Evolutionary conservation across 2,797 vertebrate species (phyloP).

Genomic region (Lacerta viridis): DNA sequence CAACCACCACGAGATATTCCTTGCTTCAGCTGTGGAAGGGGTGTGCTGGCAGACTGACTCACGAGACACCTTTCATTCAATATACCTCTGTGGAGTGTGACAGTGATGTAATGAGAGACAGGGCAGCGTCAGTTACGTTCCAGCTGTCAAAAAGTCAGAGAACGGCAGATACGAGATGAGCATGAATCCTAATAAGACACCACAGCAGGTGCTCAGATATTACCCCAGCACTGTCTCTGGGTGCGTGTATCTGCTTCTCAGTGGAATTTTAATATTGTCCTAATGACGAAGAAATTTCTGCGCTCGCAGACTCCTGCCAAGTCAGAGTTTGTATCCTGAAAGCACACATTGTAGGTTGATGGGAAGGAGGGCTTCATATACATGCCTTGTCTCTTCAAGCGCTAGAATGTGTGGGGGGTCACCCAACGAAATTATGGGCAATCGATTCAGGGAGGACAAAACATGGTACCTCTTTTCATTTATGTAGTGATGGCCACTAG

Average conservation of each 20-base stretch:
- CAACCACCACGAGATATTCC: conserved; percentile 37
- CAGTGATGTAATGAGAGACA: conserved; percentile 56
- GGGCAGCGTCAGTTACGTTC: conserved; percentile 72
- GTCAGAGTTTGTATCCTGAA: conserved; percentile 63
- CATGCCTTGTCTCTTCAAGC: neutral
- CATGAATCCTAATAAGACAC: conserved; percentile 70
- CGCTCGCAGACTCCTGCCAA: conserved; percentile 64
- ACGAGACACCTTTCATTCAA: conserved; percentile 30
- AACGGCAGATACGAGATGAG: conserved; percentile 61
- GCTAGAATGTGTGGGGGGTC: neutral
- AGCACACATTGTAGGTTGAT: conserved; percentile 46
- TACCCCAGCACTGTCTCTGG: conserved; percentile 49
- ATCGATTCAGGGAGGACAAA: neutral
- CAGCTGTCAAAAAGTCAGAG: conserved; percentile 76
- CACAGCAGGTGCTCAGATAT: conserved; percentile 60
- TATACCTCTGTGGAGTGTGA: conserved; percentile 36
- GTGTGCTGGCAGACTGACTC: conserved; percentile 40
- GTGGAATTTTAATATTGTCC: conserved; percentile 70
- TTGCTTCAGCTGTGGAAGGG: conserved; percentile 30
- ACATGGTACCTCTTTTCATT: neutral
- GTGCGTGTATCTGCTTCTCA: conserved; percentile 60
- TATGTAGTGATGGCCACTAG: neutral
- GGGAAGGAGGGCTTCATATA: conserved; percentile 30
- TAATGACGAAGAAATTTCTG: conserved; percentile 69
- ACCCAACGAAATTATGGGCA: neutral